Percentiles rank a stretch among this genome's conserved stretches.
phyloP scores from a whole-genome alignment of 2,888 invertebrate genomes.

The Eupeodes luniger region DNA sequence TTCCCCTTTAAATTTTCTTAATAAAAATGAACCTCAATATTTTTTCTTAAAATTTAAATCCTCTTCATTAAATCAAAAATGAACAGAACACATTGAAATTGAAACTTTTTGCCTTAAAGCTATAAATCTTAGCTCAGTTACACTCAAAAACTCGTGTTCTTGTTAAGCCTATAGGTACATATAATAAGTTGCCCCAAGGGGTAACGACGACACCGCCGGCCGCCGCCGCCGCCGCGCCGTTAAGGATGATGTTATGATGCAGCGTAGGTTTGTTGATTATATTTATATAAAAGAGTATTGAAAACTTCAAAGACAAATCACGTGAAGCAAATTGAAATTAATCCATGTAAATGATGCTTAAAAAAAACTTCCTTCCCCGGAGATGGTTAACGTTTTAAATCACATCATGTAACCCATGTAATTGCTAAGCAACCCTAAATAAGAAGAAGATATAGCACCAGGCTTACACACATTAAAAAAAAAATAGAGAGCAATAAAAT shows the following conservation, averaged over 20 bases:
- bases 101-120: slow-evolving; percentile 7
- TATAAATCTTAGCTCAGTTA: slow-evolving; percentile 8
- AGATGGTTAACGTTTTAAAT: slow-evolving; percentile 35
- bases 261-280: not conserved
- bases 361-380: slow-evolving; percentile 40
- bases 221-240: not conserved
- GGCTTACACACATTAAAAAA: not conserved
- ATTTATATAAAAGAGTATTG: slow-evolving; percentile 4
- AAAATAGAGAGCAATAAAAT: slow-evolving; percentile 38
- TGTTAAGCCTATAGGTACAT: not conserved
- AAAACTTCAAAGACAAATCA: slow-evolving; percentile 25
- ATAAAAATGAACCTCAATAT: too few species aligned
- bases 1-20: too few species aligned
- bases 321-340: slow-evolving; percentile 51
- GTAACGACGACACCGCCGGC: not conserved
- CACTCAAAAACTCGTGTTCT: not conserved
- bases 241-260: too few species aligned
- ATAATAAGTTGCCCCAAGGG: slow-evolving; percentile 1
- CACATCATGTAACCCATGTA: slow-evolving; percentile 50
- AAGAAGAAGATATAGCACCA: not conserved
- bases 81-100: not conserved
- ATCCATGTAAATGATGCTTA: slow-evolving; percentile 32
- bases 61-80: slow-evolving; percentile 19
- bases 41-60: not conserved
- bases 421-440: slow-evolving; percentile 51